These are phyloP conservation scores for Coregonus suidteri DNA, from an alignment of 2,797 vertebrate species.

Conservation along the genomic window DNA sequence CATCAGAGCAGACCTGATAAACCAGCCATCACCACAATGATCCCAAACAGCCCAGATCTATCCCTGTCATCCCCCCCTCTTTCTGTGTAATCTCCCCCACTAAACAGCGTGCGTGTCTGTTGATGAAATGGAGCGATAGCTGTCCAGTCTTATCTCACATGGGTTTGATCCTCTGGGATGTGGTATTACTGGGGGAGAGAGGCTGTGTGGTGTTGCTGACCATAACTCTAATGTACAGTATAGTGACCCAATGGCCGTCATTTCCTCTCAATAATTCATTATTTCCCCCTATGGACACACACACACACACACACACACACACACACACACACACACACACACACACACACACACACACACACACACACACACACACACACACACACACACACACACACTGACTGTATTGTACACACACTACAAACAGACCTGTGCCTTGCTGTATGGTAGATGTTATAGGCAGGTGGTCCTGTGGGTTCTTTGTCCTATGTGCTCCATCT, in stretches of 20 bases:
- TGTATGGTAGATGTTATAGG: slow-evolving; percentile 49
- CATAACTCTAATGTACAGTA: slow-evolving; percentile 53
- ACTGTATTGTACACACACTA: slow-evolving; percentile 30
- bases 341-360: no score
- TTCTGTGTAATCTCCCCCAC: slow-evolving; percentile 63
- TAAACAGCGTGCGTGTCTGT: slow-evolving; percentile 48
- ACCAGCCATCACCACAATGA: slow-evolving; percentile 42
- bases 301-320: no score
- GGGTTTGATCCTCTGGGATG: slow-evolving; percentile 64
- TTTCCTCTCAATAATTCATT: no score
- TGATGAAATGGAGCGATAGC: slow-evolving; percentile 72
- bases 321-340: no score
- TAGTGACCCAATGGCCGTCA: slow-evolving; percentile 32
- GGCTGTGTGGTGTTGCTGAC: slow-evolving; percentile 45
- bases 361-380: no score
- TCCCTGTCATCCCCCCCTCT: slow-evolving; percentile 44
- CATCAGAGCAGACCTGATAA: slow-evolving; percentile 62
- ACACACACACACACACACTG: slow-evolving; percentile 18
- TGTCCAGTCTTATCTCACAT: slow-evolving; percentile 69
- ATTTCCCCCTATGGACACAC: no score
- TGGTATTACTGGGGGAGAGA: slow-evolving; percentile 55
- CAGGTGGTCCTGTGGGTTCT: slow-evolving; percentile 63
- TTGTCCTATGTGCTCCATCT: slow-evolving; percentile 66
- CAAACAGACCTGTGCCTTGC: slow-evolving; percentile 23
- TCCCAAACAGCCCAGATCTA: slow-evolving; percentile 56